Conservation (phyloP, 2,113 vertebrate species). For the Strigops habroptila region DNA sequence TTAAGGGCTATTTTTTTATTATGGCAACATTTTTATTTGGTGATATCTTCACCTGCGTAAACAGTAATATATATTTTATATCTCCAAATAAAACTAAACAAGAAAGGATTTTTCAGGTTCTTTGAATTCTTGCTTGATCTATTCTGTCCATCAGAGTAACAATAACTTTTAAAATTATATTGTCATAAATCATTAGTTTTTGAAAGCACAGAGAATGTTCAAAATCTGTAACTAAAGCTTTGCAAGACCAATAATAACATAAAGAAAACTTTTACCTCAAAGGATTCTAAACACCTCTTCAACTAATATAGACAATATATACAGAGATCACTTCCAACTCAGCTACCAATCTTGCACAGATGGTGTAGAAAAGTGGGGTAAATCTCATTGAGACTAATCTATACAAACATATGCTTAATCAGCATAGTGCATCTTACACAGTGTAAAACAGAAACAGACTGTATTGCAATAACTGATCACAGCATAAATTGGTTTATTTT, state of each 20-base stretch:
- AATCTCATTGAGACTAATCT: slow-evolving; percentile 46
- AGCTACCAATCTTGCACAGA: slow-evolving; percentile 10
- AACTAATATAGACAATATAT: slow-evolving; percentile 10
- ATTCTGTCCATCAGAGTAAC: neutral
- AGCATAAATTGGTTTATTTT: slow-evolving; percentile 51
- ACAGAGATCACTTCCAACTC: neutral
- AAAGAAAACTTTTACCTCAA: neutral
- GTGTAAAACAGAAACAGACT: slow-evolving; percentile 40
- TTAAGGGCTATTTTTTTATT: neutral
- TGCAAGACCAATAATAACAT: neutral
- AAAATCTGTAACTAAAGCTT: neutral
- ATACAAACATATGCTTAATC: slow-evolving; percentile 57
- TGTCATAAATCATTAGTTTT: neutral
- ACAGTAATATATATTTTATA: neutral
- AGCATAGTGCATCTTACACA: slow-evolving; percentile 38
- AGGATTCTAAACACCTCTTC: neutral
- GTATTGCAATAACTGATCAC: slow-evolving; percentile 46
- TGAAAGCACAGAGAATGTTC: neutral
- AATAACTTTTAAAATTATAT: neutral
- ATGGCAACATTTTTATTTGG: neutral
- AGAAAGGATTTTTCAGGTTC: neutral
- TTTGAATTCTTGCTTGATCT: neutral
- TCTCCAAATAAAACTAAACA: neutral
- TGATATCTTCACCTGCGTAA: neutral
- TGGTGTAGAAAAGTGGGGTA: slow-evolving; percentile 41